These are phyloP conservation scores for Dryomyza anilis DNA, from an alignment of 2,888 invertebrate species.

Conservation along the genomic window DNA sequence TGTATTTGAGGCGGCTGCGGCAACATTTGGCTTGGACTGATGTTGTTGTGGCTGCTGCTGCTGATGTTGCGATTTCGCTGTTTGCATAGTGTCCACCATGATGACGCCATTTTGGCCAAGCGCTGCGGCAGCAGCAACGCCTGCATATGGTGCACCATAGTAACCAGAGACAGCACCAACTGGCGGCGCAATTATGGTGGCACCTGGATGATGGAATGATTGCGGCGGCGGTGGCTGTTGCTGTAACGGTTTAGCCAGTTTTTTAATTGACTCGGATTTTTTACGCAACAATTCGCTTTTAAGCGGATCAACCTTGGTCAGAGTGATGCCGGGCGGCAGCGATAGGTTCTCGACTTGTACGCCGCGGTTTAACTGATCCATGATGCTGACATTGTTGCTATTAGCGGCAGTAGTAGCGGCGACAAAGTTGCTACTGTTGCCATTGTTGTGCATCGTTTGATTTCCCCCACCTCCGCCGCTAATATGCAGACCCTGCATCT, in stretches of 20 bases:
- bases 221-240: slow-evolving; percentile 38
- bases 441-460: too few relatives aligned
- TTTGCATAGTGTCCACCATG: slow-evolving; percentile 58
- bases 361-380: slow-evolving; percentile 61
- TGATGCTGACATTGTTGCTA: slow-evolving; percentile 61
- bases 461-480: too few relatives aligned
- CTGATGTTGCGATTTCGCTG: slow-evolving; percentile 21
- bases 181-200: slow-evolving; percentile 43
- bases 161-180: slow-evolving; percentile 39
- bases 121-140: slow-evolving; percentile 40
- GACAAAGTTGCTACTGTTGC: too few relatives aligned
- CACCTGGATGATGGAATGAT: slow-evolving; percentile 39
- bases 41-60: too few relatives aligned
- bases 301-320: slow-evolving; percentile 72
- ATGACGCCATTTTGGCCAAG: slow-evolving; percentile 54
- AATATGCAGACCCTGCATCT: slow-evolving; percentile 51
- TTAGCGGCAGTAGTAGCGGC: slow-evolving; percentile 32
- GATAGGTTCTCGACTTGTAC: slow-evolving; percentile 68
- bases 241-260: slow-evolving; percentile 52
- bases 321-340: slow-evolving; percentile 80
- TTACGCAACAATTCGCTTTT: slow-evolving; percentile 57
- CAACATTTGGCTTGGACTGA: slow-evolving; percentile 34
- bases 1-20: slow-evolving; percentile 41
- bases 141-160: slow-evolving; percentile 42
- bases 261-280: slow-evolving; percentile 59